Base-by-base conservation (phyloP, 2,113 vertebrate genomes). In the Ptilorrhoa leucosticta region DNA sequence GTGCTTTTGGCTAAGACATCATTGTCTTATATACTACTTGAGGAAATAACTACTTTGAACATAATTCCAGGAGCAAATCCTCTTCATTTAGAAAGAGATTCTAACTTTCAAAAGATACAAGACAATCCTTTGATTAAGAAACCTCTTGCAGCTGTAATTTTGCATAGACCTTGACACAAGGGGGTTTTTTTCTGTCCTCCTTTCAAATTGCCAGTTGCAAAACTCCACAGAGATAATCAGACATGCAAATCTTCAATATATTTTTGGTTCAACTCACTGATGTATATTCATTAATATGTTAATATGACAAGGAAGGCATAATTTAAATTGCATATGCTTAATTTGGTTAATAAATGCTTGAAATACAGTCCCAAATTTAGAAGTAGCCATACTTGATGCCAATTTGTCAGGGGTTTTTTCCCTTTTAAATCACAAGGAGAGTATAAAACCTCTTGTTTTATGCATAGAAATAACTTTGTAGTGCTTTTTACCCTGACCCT, bases 271-370 rank as follows among this genome's bases (percentile, higher is more conserved):
- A 50, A 3, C 61, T 95, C 1, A 2, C 61, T 95, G 93, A 68
- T 95, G 84, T 85, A 57, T 89, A 94, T 96, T 94, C 87, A 95
- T 97, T 87, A 89, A 64, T 60, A 93, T 96, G 94, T 79, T 96
- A 96, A 96, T 94, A 61, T 65, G 84, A 50, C 48, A 87, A 45
- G 37, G 44, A 79, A 79, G 76, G 45, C 45, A 18, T 79, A 65
- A 94, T 96, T 93, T 90, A 87, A 85, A 91, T 95, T 93, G 69
- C 91, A 72, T 91, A 60, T 79, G 45, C 45, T 76, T 89, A 45
- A 91, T 96, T 91, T 95, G 76, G 35, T 91, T 97, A 95, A 89
- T 93, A 91, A 89, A 94, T 76, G 27, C 82, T 85, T 87, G 70
- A 87, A 64, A 40, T 82, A 17, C 11, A 61, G 48, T 37, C 73